phyloP scores from a whole-genome alignment of 2,888 invertebrate species.

The Rhogogaster chlorosoma region DNA sequence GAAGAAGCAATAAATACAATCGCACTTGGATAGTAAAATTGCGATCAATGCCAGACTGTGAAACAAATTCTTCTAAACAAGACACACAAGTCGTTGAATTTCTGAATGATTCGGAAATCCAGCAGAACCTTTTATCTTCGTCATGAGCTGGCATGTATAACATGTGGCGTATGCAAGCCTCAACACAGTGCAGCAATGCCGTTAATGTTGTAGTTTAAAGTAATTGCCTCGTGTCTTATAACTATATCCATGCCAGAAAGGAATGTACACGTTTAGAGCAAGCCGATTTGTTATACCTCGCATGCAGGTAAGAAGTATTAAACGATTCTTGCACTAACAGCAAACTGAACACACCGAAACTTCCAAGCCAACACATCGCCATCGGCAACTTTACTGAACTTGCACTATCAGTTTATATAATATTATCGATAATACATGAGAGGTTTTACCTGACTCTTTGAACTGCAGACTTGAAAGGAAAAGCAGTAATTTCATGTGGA shows the following conservation, averaged over 20 bases:
- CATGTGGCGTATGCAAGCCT: neutral
- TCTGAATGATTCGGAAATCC: neutral
- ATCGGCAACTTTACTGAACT: neutral
- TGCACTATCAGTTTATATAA: neutral
- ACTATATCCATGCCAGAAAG: neutral
- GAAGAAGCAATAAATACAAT: neutral
- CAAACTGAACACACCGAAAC: neutral
- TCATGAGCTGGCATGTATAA: neutral
- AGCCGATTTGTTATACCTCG: neutral
- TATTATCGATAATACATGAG: neutral
- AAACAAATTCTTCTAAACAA: neutral
- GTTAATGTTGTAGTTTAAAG: constrained; percentile 11
- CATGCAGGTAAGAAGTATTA: neutral
- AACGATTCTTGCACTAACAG: neutral
- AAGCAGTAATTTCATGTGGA: neutral
- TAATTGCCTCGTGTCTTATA: neutral
- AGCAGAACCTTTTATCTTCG: neutral
- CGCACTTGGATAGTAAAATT: neutral
- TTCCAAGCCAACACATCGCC: neutral
- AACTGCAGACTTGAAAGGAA: neutral
- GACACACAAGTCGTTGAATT: neutral
- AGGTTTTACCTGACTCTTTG: neutral
- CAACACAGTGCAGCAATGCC: neutral
- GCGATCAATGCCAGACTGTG: neutral
- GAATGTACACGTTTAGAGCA: neutral